Base-by-base conservation (phyloP, 2,888 invertebrate species). In the Pollenia angustigena region DNA sequence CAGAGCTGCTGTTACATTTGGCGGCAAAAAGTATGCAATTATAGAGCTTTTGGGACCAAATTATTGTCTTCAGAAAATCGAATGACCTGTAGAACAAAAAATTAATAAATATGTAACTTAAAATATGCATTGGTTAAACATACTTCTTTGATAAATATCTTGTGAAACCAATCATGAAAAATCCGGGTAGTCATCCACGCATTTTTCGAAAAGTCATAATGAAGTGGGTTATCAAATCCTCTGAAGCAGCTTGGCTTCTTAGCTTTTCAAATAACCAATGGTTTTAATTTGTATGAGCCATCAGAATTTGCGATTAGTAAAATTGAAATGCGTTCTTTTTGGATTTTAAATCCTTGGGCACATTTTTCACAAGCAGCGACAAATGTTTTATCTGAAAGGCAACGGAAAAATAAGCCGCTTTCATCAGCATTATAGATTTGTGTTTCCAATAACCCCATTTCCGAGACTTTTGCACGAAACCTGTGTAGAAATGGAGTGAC, bases 21-120 rank as follows among this genome's bases (percentile, higher is more conserved):
- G 64, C 46, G 81, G 66, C 44, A 78, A 50, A 23, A 81, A 81
- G 16, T 46, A 60, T 72, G 78, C 72, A 79, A 56, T 42, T 48
- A 84, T 71, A 84, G 71, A 44, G 66, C 84, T 44, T 84, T 84
- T 60, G 71, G 81, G 40, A 72, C 48, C 58, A 81, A 81, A 69
- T 71, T 81, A 81, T 81, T 71, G 46, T 81, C 72, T 71, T 50
- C 4, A 60, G 40, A 76, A 68, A 76, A 76, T 16, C 58, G 52
- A 48, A 76, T 62, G 56, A 58, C 66, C 71, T 79, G 71, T 72
- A 62, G 23, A 76, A 23, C 44, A 46, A 32, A 32, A 16, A 76
- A 64, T 18, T 18, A 18, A 18, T 18, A 18, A 18, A 18, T 18
- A 18, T 18, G 18, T 1, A 18, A 18, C 18, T 18, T 18, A 18